These are phyloP conservation scores for Anas bahamensis DNA, from an alignment of 2,797 vertebrate genomes.

Conservation along the genomic window DNA sequence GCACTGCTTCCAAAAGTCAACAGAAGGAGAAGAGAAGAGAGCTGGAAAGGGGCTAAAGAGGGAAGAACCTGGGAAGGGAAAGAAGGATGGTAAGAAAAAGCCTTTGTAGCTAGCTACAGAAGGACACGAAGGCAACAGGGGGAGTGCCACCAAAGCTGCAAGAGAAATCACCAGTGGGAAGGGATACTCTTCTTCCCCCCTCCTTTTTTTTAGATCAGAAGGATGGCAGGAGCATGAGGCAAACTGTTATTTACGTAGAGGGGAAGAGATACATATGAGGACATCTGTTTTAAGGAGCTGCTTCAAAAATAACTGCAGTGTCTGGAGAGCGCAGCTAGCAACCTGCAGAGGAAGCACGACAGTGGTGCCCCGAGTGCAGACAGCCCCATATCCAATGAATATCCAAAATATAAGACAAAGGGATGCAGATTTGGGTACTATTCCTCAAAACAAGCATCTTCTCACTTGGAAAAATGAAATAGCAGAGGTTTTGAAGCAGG, in stretches of 20 bases:
- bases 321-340: background rate
- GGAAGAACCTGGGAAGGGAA: background rate
- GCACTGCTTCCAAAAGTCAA: background rate
- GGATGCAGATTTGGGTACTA: background rate
- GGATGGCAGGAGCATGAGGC: constrained; percentile 44
- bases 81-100: background rate
- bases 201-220: background rate
- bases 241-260: constrained; percentile 26
- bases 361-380: background rate
- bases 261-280: background rate
- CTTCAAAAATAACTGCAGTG: constrained; percentile 40
- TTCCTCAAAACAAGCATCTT: background rate
- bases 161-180: background rate
- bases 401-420: background rate
- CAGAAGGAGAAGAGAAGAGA: background rate
- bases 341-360: background rate
- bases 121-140: background rate
- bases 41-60: background rate
- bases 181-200: background rate
- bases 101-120: background rate
- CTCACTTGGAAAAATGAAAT: background rate
- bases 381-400: background rate
- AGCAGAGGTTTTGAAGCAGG: background rate
- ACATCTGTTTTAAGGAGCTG: constrained; percentile 31
- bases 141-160: background rate